Percentiles rank a stretch among this genome's conserved stretches.
phyloP scores from a whole-genome alignment of 2,888 invertebrate genomes.

The Drosophila birchii region DNA sequence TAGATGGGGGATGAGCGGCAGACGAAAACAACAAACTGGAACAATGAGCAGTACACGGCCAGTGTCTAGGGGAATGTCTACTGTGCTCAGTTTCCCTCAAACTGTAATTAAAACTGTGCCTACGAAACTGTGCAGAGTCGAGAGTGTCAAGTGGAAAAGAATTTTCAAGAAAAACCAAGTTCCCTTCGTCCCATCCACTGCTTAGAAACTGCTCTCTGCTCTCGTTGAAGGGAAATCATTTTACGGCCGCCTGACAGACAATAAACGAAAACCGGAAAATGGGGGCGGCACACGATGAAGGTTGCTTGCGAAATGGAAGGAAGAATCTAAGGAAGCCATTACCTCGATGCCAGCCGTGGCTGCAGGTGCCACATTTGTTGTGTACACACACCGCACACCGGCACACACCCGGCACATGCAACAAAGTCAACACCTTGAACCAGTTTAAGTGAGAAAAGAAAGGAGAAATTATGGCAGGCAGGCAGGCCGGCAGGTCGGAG shows the following conservation, averaged over 20 bases:
- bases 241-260: conserved; percentile 75
- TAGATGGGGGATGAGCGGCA: conserved; percentile 35
- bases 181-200: neutral
- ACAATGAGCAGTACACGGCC: conserved; percentile 41
- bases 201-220: neutral
- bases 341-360: conserved; percentile 29
- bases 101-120: conserved; percentile 74
- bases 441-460: conserved; percentile 64
- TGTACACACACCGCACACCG: conserved; percentile 10
- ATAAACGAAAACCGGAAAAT: conserved; percentile 53
- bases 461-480: conserved; percentile 44
- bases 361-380: conserved; percentile 52
- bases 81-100: conserved; percentile 38
- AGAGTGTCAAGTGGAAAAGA: conserved; percentile 72
- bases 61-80: conserved; percentile 50
- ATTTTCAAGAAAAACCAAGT: conserved; percentile 41
- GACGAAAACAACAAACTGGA: conserved; percentile 35
- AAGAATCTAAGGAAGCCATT: conserved; percentile 45
- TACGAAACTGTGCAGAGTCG: conserved; percentile 61
- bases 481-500: conserved; percentile 9
- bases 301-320: conserved; percentile 56
- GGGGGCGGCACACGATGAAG: conserved; percentile 39
- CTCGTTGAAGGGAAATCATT: conserved; percentile 71
- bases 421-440: conserved; percentile 78
- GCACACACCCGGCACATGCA: conserved; percentile 19